A percentile compares a stretch with the other conserved stretches of the same genome.
phyloP scores from a whole-genome alignment of 2,797 vertebrate species.

The Chloroceryle amazona region DNA sequence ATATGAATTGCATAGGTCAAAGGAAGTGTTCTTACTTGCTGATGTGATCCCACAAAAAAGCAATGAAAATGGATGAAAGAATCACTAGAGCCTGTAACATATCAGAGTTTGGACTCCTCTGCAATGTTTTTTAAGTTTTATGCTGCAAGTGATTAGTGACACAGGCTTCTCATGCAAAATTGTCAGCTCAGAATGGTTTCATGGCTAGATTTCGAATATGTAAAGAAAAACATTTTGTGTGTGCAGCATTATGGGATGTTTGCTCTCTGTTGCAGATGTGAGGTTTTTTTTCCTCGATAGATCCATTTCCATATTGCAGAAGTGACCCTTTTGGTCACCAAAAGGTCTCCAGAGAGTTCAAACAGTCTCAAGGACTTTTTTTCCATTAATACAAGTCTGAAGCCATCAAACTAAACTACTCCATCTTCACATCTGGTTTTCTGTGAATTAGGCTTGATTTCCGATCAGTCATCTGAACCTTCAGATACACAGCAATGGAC shows the following conservation, averaged over 20 bases:
- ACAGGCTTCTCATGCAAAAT: not conserved
- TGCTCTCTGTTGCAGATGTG: not conserved
- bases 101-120: constrained; percentile 4
- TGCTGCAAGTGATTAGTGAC: constrained; percentile 20
- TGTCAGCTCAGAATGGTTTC: constrained; percentile 9
- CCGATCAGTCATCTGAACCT: not conserved
- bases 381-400: not conserved
- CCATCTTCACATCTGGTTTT: not conserved
- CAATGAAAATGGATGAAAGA: not conserved
- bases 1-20: constrained; percentile 36
- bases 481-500: not conserved
- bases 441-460: not conserved
- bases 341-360: not conserved
- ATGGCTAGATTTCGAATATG: not conserved
- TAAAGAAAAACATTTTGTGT: not conserved
- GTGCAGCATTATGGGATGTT: not conserved
- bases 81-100: not conserved
- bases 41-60: constrained; percentile 5
- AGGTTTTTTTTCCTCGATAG: not conserved
- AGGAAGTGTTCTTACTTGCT: constrained; percentile 3
- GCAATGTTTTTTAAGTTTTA: not conserved
- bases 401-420: not conserved
- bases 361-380: not conserved
- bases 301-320: not conserved
- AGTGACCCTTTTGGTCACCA: not conserved